A percentile compares a stretch with the other conserved stretches of the same genome.
Conservation (phyloP, 2,797 vertebrate species). For the Eospalax fontanierii region DNA sequence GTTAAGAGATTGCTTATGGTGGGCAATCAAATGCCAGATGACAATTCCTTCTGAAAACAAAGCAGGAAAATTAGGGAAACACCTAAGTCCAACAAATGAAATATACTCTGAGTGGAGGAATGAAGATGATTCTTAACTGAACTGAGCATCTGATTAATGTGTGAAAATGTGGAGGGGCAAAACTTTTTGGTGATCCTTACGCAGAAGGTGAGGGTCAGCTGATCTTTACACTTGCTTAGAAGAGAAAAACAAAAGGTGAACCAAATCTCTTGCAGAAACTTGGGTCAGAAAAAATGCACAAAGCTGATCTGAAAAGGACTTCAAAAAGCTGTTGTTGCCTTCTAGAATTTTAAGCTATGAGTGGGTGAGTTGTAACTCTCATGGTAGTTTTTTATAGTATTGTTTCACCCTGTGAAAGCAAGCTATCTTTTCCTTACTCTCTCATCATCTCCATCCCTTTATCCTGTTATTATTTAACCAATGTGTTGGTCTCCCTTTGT, state of each 20-base stretch:
- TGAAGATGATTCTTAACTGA: not conserved
- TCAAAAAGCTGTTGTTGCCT: not conserved
- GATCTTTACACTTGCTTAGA: not conserved
- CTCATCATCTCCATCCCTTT: not conserved
- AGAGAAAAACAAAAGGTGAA: constrained; percentile 12
- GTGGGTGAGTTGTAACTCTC: not conserved
- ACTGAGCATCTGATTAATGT: not conserved
- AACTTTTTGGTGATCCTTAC: not conserved
- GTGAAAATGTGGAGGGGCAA: not conserved
- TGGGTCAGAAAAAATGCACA: not conserved
- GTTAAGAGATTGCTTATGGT: constrained; percentile 20
- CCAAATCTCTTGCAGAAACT: not conserved
- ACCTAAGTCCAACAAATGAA: not conserved
- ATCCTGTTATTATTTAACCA: not conserved
- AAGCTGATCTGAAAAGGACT: not conserved
- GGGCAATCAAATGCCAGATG: constrained; percentile 37
- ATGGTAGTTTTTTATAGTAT: not conserved
- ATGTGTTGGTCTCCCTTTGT: not conserved
- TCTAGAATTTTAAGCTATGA: not conserved
- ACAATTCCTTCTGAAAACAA: constrained; percentile 46
- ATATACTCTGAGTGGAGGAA: not conserved
- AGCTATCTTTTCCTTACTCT: not conserved
- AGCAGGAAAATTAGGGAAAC: constrained; percentile 6
- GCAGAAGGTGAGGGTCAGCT: not conserved
- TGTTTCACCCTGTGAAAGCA: not conserved